These are phyloP conservation scores for Neodontobutis hainanensis DNA, from an alignment of 2,113 vertebrate genomes.

Conservation along the genomic window DNA sequence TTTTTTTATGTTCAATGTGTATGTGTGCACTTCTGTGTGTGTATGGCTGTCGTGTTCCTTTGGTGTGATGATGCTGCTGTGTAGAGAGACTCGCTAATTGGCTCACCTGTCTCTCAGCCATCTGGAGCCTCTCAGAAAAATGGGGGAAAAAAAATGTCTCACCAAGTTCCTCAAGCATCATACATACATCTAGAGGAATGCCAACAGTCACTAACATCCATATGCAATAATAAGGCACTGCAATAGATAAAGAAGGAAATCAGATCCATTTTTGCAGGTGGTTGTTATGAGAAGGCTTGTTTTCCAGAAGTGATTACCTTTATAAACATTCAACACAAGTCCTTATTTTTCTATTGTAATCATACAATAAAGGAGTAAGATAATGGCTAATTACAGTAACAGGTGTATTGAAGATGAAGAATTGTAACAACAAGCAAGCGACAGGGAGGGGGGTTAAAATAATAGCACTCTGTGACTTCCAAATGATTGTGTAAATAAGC, in stretches of 20 bases:
- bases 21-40: slow-evolving; percentile 30
- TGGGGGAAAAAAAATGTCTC: slow-evolving; percentile 44
- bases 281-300: slow-evolving; percentile 7
- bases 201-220: neutral
- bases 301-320: slow-evolving; percentile 29
- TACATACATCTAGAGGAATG: slow-evolving; percentile 29
- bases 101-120: slow-evolving; percentile 80
- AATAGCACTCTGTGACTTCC: neutral
- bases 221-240: neutral
- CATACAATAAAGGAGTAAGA: slow-evolving; percentile 5
- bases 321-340: slow-evolving; percentile 4
- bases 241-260: slow-evolving; percentile 4
- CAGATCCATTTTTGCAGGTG: slow-evolving; percentile 1
- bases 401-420: neutral
- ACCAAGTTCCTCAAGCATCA: slow-evolving; percentile 56
- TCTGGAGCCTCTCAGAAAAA: slow-evolving; percentile 74
- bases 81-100: slow-evolving; percentile 78
- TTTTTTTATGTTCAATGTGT: slow-evolving; percentile 4
- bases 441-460: neutral
- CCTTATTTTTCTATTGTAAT: slow-evolving; percentile 11
- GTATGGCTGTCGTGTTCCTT: slow-evolving; percentile 52
- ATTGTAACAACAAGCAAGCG: neutral
- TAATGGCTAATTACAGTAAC: slow-evolving; percentile 35
- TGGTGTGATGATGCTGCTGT: slow-evolving; percentile 70
- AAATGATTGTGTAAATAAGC: neutral